Conservation (phyloP, 2,888 invertebrate genomes). For the Tetragonisca angustula region DNA sequence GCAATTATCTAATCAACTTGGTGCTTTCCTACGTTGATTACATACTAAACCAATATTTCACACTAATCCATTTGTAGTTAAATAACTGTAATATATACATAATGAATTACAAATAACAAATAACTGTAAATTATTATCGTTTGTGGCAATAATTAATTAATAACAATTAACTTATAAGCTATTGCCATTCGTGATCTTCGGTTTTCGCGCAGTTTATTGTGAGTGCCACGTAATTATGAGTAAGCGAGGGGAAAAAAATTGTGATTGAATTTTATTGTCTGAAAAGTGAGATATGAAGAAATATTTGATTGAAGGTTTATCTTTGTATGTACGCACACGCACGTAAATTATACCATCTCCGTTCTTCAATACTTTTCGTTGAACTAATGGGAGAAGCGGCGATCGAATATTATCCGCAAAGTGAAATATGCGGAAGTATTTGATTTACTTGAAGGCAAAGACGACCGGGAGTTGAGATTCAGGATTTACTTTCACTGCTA, state of each 20-base stretch:
- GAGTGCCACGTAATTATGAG: background rate
- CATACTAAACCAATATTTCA: background rate
- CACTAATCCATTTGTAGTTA: background rate
- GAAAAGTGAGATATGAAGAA: background rate
- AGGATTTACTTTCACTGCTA: conserved; percentile 23
- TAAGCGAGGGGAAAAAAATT: background rate
- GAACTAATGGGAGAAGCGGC: too few relatives aligned
- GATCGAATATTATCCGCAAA: too few relatives aligned
- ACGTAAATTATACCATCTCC: background rate
- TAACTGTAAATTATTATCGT: too few relatives aligned
- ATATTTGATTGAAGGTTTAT: background rate
- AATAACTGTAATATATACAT: background rate
- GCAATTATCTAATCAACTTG: background rate
- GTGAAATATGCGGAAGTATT: background rate
- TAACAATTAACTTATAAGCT: too few relatives aligned
- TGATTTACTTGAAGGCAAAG: background rate
- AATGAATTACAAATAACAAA: too few relatives aligned
- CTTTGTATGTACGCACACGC: background rate
- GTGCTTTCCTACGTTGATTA: background rate
- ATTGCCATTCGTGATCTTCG: background rate
- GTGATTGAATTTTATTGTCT: background rate
- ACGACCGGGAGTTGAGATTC: background rate
- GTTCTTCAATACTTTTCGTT: background rate
- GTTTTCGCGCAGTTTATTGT: background rate
- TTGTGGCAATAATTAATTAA: too few relatives aligned